Evolutionary conservation across 2,113 vertebrate species (phyloP), one percentile per base, ranked within the genome.

Genomic region (Dendropsophus ebraccatus): DNA sequence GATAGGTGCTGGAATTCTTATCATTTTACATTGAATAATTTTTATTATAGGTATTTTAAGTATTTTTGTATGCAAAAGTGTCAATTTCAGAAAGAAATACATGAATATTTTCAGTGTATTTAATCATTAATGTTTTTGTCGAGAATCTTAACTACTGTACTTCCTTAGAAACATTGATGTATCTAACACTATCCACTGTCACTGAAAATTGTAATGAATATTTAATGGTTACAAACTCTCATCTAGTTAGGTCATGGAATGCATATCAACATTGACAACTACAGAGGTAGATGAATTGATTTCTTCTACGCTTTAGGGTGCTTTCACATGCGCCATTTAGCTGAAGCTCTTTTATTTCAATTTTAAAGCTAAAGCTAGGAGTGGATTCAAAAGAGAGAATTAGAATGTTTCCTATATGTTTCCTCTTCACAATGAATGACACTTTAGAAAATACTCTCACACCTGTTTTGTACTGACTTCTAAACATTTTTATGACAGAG

Each of bases 201-300:
- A 17, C 25, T 76, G 12, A 49, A 16, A 30, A 17, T 28, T 49
- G 13, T 76, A 52, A 50, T 76, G 25, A 76, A 76, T 76, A 76
- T 76, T 52, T 76, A 49, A 76, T 76, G 73, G 13, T 76, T 76
- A 28, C 73, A 76, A 52, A 76, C 73, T 52, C n/a, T 76, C 37
- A 47, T 52, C 25, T 52, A 25, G 47, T 76, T 52, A 76, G 35
- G 73, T 50, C 45, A 76, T 50, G 47, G 47, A 76, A 76, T 76
- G 47, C 73, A 50, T 50, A 76, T 50, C 73, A 30, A 16, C 25
- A 50, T 5, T 49, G 73, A 25, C 73, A 76, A 30, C n/a, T 50
- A 50, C 47, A 52, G 11, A 76, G 47, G 73, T 74, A 17, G 47
- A 28, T 50, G 47, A 52, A 50, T 76, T 76, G 73, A 76, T 76